These are phyloP conservation scores for Baronia brevicornis DNA, from an alignment of 2,888 invertebrate species.

Conservation along the genomic window DNA sequence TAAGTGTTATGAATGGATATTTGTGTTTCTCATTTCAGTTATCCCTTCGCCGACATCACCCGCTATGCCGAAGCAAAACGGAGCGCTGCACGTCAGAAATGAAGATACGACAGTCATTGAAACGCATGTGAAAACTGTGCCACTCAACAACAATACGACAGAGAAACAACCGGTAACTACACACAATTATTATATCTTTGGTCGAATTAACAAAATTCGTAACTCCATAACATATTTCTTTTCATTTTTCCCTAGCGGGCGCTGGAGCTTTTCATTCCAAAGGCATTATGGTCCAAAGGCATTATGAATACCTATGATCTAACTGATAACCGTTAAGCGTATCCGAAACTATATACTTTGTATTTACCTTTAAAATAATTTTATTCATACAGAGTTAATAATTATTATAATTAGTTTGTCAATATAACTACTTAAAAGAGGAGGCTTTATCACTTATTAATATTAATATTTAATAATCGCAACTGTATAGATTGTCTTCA, in stretches of 20 bases:
- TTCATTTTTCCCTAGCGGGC: neutral
- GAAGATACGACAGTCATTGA: constrained; percentile 24
- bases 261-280: too few species aligned
- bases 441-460: neutral
- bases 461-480: too few species aligned
- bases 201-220: too few species aligned
- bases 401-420: too few species aligned
- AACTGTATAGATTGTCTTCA: too few species aligned
- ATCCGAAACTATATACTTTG: too few species aligned
- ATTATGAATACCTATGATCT: too few species aligned
- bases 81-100: constrained; percentile 33
- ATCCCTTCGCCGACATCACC: constrained; percentile 29
- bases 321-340: too few species aligned
- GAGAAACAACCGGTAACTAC: constrained; percentile 47
- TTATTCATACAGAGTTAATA: too few species aligned
- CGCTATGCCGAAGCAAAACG: constrained; percentile 43
- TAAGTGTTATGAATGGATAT: neutral
- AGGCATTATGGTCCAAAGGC: too few species aligned
- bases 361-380: too few species aligned
- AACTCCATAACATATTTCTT: neutral
- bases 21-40: constrained; percentile 24
- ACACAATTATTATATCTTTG: neutral
- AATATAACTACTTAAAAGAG: too few species aligned
- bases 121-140: constrained; percentile 25
- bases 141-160: constrained; percentile 46